Evolutionary conservation across 2,888 invertebrate genomes (phyloP).

Genomic region (Cheilosia urbana): DNA sequence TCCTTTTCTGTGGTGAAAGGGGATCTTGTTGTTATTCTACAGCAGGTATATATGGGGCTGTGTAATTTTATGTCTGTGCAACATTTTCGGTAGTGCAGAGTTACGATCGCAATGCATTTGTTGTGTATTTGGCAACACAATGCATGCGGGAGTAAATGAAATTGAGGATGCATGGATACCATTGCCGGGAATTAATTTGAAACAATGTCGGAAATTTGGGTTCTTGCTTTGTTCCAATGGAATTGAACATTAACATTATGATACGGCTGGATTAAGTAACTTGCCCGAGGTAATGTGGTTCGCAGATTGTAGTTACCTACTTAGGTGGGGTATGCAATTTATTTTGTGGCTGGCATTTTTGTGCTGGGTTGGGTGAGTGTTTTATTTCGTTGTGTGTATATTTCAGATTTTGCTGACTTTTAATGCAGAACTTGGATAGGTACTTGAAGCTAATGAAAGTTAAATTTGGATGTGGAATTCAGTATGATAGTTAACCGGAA

Average conservation of each 20-base stretch:
- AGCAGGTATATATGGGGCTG: slow-evolving; percentile 35
- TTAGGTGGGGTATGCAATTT: background rate
- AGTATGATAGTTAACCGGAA: no score
- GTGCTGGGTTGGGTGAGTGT: background rate
- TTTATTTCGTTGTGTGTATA: background rate
- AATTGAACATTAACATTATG: slow-evolving; percentile 21
- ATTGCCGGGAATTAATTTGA: slow-evolving; percentile 61
- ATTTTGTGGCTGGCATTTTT: background rate
- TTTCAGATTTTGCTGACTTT: no score
- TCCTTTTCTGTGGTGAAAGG: slow-evolving; percentile 56
- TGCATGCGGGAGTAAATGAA: slow-evolving; percentile 50
- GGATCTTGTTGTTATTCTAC: slow-evolving; percentile 22
- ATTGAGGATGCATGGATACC: slow-evolving; percentile 31
- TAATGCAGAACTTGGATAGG: no score
- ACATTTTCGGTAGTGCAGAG: slow-evolving; percentile 36
- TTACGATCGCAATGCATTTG: slow-evolving; percentile 47
- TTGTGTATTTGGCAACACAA: slow-evolving; percentile 9
- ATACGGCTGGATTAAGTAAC: slow-evolving; percentile 39
- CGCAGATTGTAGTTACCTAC: slow-evolving; percentile 7
- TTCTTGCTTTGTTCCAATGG: slow-evolving; percentile 47
- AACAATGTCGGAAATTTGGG: slow-evolving; percentile 49
- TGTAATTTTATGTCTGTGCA: slow-evolving; percentile 34
- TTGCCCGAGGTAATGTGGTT: slow-evolving; percentile 9
- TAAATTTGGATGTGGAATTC: no score
- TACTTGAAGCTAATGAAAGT: no score